A percentile compares a stretch with the other conserved stretches of the same genome.
phyloP scores from a whole-genome alignment of 2,113 vertebrate species.

The Calidris pygmaea region DNA sequence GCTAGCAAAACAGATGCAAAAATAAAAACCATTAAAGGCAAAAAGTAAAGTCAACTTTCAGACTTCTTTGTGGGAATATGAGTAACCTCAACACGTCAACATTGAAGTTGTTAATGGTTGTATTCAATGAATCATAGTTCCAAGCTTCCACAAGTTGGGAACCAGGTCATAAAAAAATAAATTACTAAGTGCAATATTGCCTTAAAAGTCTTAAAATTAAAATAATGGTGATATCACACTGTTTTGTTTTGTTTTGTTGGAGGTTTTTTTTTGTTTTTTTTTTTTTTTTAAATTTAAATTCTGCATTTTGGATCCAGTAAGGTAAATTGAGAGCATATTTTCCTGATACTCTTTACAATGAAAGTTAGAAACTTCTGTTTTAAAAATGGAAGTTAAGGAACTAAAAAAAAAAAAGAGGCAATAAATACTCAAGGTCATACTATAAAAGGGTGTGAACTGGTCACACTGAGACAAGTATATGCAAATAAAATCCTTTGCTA shows the following conservation, averaged over 20 bases:
- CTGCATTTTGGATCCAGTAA: neutral
- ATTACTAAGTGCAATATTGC: neutral
- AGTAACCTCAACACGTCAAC: neutral
- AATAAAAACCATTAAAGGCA: neutral
- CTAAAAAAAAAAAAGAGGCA: neutral
- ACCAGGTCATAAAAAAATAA: neutral
- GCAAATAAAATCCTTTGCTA: neutral
- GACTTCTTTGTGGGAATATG: neutral
- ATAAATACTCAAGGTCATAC: neutral
- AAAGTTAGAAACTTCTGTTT: neutral
- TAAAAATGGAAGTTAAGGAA: neutral
- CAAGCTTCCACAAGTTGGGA: neutral
- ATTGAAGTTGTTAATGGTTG: neutral
- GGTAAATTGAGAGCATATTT: neutral
- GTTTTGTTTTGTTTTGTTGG: neutral
- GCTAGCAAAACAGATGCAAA: neutral
- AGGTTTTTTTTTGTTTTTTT: neutral
- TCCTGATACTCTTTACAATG: neutral
- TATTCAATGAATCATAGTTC: neutral
- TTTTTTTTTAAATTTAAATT: neutral
- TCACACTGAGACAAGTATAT: neutral
- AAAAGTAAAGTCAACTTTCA: neutral
- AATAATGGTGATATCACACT: neutral
- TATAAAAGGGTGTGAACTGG: neutral
- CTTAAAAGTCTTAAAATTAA: neutral